Evolutionary conservation across 2,113 vertebrate genomes (phyloP), one percentile per base, ranked within the genome.

Genomic region (Campylomormyrus numenius): DNA sequence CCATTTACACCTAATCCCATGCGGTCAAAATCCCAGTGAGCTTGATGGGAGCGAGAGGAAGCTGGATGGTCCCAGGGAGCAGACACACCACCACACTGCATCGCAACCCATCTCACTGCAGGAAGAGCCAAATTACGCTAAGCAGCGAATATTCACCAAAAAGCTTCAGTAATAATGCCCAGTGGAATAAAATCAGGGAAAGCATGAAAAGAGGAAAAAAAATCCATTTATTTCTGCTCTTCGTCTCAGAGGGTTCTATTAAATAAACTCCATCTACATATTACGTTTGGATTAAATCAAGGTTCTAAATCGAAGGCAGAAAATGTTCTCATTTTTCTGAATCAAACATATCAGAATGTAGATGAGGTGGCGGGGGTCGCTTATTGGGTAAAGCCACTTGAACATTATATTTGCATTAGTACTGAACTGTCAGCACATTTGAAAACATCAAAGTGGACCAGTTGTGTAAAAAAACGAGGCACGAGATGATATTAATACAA

Each of bases 261-360:
- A 86, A 86, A 86, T 48, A 35, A 49, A 49, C 24, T 50, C 19
- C 17, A 49, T 48, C 84, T 86, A 49, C 84, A 86, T 86, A 86
- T 50, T 85, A 45, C 45, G 84, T 50, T 50, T 86, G 84, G 84
- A 86, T 86, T 48, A 86, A 86, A 49, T 46, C 84, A 21, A 86
- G 84, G 84, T 31, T 49, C 45, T 86, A 86, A 86, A 50, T 48
- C 84, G 24, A 49, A 86, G 84, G 84, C 48, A 86, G 46, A 50
- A 50, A 50, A 86, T 85, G 21, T n/a, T 46, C 84, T 50, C 45
- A 27, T 49, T 50, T 86, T 86, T 86, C 84, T 48, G 24, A 27
- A 49, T 86, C 84, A 48, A 49, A 50, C 48, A 50, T 5, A 86
- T 48, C 42, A 48, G 45, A 85, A 49, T 80, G 19, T 80, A 17